Conservation (phyloP, 2,797 vertebrate genomes). For the Argya squamiceps region DNA sequence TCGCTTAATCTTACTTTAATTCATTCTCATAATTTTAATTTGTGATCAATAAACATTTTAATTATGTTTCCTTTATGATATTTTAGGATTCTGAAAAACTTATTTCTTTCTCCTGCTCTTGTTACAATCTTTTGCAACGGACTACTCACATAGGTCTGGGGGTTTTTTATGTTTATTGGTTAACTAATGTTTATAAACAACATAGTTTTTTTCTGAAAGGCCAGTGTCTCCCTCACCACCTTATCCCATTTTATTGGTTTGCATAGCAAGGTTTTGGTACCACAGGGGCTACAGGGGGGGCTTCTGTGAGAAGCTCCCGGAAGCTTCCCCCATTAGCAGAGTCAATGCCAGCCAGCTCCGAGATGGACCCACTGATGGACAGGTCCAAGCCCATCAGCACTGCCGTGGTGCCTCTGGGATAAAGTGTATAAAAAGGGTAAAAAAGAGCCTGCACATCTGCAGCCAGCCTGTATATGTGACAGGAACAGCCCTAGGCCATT, state of each 20-base stretch:
- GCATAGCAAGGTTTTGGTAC: neutral
- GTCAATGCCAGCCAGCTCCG: neutral
- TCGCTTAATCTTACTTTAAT: neutral
- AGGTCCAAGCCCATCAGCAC: fast-evolving
- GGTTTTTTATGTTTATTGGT: neutral
- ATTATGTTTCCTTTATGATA: neutral
- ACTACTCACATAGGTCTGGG: neutral
- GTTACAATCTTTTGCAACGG: neutral
- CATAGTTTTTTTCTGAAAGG: constrained; percentile 31
- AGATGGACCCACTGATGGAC: fast-evolving
- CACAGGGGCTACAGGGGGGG: fast-evolving
- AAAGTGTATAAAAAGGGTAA: neutral
- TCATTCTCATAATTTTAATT: neutral
- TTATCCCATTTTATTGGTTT: neutral
- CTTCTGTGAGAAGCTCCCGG: neutral
- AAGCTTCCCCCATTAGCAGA: neutral
- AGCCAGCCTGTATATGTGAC: neutral
- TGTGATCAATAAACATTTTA: neutral
- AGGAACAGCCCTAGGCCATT: neutral
- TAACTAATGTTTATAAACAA: neutral
- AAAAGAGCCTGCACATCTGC: neutral
- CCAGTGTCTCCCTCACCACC: neutral
- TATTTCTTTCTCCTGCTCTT: constrained; percentile 6
- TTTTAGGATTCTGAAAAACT: constrained; percentile 9
- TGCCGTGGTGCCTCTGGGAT: neutral